phyloP scores from a whole-genome alignment of 2,113 vertebrate genomes.

The Xenopus laevis region DNA sequence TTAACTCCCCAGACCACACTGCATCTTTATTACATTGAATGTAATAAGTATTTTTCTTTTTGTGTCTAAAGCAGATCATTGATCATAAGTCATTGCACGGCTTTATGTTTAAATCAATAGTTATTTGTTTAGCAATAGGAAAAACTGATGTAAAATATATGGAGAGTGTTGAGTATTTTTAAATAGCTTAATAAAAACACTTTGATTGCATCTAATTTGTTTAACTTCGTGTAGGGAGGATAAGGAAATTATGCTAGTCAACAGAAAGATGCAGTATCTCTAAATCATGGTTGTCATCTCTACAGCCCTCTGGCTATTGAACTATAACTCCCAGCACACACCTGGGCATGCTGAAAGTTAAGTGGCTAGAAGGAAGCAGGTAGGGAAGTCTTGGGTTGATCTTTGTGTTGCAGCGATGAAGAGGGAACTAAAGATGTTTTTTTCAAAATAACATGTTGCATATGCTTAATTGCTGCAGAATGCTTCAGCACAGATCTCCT shows the following conservation, averaged over 20 bases:
- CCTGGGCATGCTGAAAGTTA: too few relatives aligned
- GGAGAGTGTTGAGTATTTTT: slow-evolving; percentile 36
- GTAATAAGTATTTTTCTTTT: slow-evolving; percentile 67
- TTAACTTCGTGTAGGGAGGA: not conserved
- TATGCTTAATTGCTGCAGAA: too few relatives aligned
- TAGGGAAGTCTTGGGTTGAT: too few relatives aligned
- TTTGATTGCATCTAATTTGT: slow-evolving; percentile 40
- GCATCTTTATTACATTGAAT: slow-evolving; percentile 81
- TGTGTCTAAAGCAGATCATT: slow-evolving; percentile 68
- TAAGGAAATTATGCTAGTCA: not conserved
- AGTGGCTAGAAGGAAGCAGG: too few relatives aligned
- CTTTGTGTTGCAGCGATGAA: too few relatives aligned
- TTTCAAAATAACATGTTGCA: too few relatives aligned
- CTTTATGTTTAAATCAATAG: slow-evolving; percentile 76
- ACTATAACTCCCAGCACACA: too few relatives aligned
- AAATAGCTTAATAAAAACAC: slow-evolving; percentile 42
- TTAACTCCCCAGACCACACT: slow-evolving; percentile 55
- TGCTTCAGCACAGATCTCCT: too few relatives aligned
- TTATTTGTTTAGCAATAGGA: slow-evolving; percentile 58
- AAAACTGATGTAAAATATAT: slow-evolving; percentile 42
- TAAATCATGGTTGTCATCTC: not conserved
- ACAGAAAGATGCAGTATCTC: not conserved
- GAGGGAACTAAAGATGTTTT: too few relatives aligned
- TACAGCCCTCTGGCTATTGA: not conserved
- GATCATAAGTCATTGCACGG: slow-evolving; percentile 72